Conservation (phyloP, 1,140 invertebrate genomes). For the Rhopalosiphum maidis region DNA sequence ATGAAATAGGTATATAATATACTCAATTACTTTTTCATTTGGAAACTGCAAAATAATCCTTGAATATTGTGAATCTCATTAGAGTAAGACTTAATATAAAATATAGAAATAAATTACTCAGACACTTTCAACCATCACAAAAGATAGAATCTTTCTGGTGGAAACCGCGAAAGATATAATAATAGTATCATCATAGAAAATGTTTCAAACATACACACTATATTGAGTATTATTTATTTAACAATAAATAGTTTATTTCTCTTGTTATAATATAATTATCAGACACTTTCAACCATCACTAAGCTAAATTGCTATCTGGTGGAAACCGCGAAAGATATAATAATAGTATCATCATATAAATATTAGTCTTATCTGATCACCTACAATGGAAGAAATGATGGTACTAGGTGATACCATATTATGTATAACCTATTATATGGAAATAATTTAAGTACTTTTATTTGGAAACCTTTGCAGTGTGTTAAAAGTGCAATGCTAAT, state of each 20-base stretch:
- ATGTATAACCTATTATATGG: too few species aligned
- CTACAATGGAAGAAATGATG: too few species aligned
- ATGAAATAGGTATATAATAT: too few species aligned
- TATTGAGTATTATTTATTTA: not conserved
- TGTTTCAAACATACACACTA: too few species aligned
- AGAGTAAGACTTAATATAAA: not conserved
- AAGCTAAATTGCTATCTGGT: not conserved
- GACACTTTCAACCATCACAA: slow-evolving; percentile 12
- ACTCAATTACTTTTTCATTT: too few species aligned
- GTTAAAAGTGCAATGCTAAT: too few species aligned
- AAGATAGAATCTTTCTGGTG: slow-evolving; percentile 35
- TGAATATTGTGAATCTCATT: too few species aligned
- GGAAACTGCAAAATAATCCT: too few species aligned
- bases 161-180: slow-evolving; percentile 57
- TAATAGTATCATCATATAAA: slow-evolving; percentile 41
- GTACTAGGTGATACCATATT: too few species aligned
- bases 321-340: slow-evolving; percentile 56
- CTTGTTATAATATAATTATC: not conserved
- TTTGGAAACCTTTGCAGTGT: too few species aligned
- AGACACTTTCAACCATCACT: slow-evolving; percentile 47
- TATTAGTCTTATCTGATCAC: not conserved
- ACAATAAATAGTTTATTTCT: not conserved
- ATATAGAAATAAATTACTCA: slow-evolving; percentile 36
- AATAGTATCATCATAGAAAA: slow-evolving; percentile 21
- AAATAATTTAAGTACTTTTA: too few species aligned